These are phyloP conservation scores for Chelon labrosus DNA, from an alignment of 2,797 vertebrate species.

Conservation along the genomic window DNA sequence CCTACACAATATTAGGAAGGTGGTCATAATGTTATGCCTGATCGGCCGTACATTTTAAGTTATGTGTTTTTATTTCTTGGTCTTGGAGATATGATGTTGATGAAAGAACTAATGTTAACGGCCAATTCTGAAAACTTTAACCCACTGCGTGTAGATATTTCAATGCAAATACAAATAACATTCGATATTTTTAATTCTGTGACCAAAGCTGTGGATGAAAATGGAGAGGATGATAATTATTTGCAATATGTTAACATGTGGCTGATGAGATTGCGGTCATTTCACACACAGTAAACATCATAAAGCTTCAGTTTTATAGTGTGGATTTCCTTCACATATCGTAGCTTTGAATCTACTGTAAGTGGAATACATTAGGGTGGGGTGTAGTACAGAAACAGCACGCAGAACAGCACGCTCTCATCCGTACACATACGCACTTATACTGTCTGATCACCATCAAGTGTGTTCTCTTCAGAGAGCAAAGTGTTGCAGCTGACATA, in stretches of 20 bases:
- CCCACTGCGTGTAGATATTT: no score
- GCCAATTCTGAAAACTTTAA: no score
- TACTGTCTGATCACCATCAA: conserved; percentile 32
- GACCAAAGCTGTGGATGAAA: no score
- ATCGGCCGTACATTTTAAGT: no score
- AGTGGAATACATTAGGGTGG: neutral
- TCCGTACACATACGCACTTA: neutral
- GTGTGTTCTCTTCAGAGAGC: conserved; percentile 13
- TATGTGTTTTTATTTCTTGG: no score
- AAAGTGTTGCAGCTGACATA: conserved; percentile 21
- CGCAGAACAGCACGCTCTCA: conserved; percentile 6
- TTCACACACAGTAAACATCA: neutral
- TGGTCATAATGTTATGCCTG: no score
- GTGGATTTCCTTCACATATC: neutral
- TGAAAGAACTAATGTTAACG: no score
- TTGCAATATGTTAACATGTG: neutral
- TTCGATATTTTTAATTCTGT: no score
- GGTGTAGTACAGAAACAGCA: conserved; percentile 1
- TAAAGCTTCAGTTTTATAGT: neutral
- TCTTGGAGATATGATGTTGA: no score
- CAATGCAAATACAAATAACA: no score
- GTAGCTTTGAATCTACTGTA: neutral
- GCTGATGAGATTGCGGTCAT: neutral
- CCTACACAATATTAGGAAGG: no score
- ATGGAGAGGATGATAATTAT: no score